Conservation (phyloP, 2,888 invertebrate species). For the Argyresthia albistria region DNA sequence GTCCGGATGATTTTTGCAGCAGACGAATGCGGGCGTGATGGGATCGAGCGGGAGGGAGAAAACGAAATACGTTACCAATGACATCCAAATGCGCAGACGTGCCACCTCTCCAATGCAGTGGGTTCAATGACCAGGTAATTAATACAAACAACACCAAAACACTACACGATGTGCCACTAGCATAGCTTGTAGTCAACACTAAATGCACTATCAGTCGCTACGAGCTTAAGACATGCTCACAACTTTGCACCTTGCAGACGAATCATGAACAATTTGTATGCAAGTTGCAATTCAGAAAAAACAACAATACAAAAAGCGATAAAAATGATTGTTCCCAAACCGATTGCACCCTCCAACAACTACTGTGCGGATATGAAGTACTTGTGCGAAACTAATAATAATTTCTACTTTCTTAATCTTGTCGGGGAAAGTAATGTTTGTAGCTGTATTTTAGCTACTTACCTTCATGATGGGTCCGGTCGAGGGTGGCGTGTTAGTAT, state of each 20-base stretch:
- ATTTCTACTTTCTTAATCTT: constrained; percentile 26
- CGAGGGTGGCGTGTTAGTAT: constrained; percentile 77
- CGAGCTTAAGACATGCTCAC: constrained; percentile 68
- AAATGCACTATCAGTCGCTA: constrained; percentile 59
- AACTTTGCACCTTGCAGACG: constrained; percentile 59
- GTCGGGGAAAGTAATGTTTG: constrained; percentile 31
- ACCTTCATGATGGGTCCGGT: constrained; percentile 98
- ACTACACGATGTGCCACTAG: constrained; percentile 66
- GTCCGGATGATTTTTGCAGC: constrained; percentile 3
- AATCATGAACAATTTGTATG: constrained; percentile 50
- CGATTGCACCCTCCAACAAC: constrained; percentile 64
- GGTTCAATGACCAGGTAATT: constrained; percentile 38
- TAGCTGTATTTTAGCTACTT: constrained; percentile 41
- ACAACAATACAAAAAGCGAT: constrained; percentile 29
- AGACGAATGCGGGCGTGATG: constrained; percentile 33
- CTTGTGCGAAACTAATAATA: constrained; percentile 48
- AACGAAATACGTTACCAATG: constrained; percentile 63
- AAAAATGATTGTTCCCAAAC: constrained; percentile 38
- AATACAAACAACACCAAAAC: constrained; percentile 59
- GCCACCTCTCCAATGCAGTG: constrained; percentile 72
- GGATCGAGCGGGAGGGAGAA: constrained; percentile 56
- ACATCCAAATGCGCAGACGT: constrained; percentile 60
- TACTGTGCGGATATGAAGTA: constrained; percentile 59
- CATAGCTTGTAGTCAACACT: constrained; percentile 61
- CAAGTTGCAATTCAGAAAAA: constrained; percentile 40